phyloP scores from a whole-genome alignment of 1,140 invertebrate genomes.

The Drosophila pseudoobscura region DNA sequence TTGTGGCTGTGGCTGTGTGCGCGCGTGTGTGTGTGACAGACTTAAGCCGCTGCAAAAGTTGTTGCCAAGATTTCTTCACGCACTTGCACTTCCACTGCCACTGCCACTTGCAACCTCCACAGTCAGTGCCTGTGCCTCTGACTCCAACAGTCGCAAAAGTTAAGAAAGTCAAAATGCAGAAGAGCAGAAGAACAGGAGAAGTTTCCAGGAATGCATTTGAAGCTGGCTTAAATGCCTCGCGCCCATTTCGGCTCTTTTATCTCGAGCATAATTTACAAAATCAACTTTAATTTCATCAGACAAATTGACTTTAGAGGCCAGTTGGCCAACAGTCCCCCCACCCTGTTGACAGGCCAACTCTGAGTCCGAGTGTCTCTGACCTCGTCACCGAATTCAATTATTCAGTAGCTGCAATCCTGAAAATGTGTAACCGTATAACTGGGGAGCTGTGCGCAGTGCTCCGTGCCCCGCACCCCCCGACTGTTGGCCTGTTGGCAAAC shows the following conservation, averaged over 20 bases:
- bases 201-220: slow-evolving; percentile 6
- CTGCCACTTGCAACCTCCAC: no score
- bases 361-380: slow-evolving; percentile 34
- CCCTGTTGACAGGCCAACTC: slow-evolving; percentile 30
- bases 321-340: slow-evolving; percentile 13
- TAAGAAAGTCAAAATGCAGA: slow-evolving; percentile 19
- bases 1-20: not conserved
- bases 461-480: not conserved
- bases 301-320: slow-evolving; percentile 55
- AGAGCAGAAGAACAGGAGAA: not conserved
- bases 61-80: slow-evolving; percentile 19
- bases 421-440: slow-evolving; percentile 45
- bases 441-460: no score
- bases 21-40: slow-evolving; percentile 3
- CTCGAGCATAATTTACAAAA: slow-evolving; percentile 39
- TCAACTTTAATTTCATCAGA: slow-evolving; percentile 47
- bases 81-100: slow-evolving; percentile 26
- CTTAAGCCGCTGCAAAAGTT: slow-evolving; percentile 12
- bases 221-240: not conserved
- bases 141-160: not conserved
- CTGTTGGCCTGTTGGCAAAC: slow-evolving; percentile 36
- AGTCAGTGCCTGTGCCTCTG: not conserved
- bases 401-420: slow-evolving; percentile 64
- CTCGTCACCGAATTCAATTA: slow-evolving; percentile 65
- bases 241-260: not conserved